phyloP scores from a whole-genome alignment of 2,797 vertebrate species.

The Danio kyathit region DNA sequence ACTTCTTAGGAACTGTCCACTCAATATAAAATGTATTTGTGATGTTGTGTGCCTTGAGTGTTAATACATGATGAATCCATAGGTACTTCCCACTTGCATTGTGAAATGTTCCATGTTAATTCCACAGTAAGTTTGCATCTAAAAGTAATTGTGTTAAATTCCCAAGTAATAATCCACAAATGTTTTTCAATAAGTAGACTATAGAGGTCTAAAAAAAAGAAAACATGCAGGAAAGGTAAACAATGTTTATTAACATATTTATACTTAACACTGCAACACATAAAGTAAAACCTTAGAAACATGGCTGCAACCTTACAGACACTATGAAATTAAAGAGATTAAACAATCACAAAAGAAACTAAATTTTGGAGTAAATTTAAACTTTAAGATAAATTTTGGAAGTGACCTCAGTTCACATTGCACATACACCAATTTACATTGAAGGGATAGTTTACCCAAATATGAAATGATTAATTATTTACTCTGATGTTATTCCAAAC shows the following conservation, averaged over 20 bases:
- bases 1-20: not conserved
- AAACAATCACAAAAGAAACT: too few species aligned
- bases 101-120: not conserved
- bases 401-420: not conserved
- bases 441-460: too few species aligned
- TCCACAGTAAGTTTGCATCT: not conserved
- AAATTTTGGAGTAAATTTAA: too few species aligned
- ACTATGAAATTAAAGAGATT: too few species aligned
- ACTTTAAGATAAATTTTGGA: too few species aligned
- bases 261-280: not conserved
- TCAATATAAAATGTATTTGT: not conserved
- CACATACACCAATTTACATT: too few species aligned
- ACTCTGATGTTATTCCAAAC: too few species aligned
- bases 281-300: not conserved
- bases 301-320: too few species aligned
- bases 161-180: not conserved
- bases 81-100: not conserved
- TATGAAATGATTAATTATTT: too few species aligned
- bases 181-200: not conserved
- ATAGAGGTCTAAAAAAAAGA: not conserved
- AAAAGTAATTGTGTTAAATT: not conserved
- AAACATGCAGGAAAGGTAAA: not conserved
- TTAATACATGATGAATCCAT: not conserved
- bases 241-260: not conserved
- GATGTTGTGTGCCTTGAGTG: not conserved